Base-by-base conservation (phyloP, 2,888 invertebrate genomes). In the Ochlodes sylvanus region DNA sequence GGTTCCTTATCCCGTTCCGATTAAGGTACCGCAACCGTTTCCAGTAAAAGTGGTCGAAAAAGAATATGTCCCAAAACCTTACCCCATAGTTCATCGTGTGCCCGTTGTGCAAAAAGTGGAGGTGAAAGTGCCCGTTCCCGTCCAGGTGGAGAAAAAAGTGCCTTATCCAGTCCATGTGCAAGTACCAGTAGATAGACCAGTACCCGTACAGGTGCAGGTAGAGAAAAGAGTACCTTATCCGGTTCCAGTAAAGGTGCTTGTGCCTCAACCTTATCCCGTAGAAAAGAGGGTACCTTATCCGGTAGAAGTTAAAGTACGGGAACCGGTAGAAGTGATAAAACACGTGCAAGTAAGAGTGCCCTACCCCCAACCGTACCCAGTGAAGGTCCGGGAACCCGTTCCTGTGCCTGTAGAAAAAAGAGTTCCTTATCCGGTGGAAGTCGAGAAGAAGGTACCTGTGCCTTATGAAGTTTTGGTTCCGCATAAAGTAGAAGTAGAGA, bases 271-370 rank as follows among this genome's bases (percentile, higher is more conserved):
- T 3, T 91, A 92, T 67, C 92, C 94, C 0, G 94, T 94, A 63
- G 94, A 94, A 79, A 90, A 91, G n/a, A 93, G 88, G 79, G 93
- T 95, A n/a, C 94, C 92, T 58, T 90, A 91, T 71, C 91, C 92
- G 6, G 90, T 92, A 14, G 83, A 91, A 73, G 87, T 94, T 2
- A 94, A 94, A 86, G 83, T 91, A 3, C 86, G 76, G 74, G 89
- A 93, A 70, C 92, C 90, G 14, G 78, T 84, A 19, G 90, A 91
- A 78, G 89, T 93, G 9, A 85, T 92, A 66, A 90, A 83, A 76
- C 92, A 91, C 72, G 88, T 92, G 12, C 86, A 87, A 17, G 80
- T 92, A 10, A 87, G 76, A 81, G 90, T 93, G 47, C 89, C 89
- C 12, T 84, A 83, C 41, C 91, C 88, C 2, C 87, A 92, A 75